Base-by-base conservation (phyloP, 2,113 vertebrate genomes). In the Zingel zingel region DNA sequence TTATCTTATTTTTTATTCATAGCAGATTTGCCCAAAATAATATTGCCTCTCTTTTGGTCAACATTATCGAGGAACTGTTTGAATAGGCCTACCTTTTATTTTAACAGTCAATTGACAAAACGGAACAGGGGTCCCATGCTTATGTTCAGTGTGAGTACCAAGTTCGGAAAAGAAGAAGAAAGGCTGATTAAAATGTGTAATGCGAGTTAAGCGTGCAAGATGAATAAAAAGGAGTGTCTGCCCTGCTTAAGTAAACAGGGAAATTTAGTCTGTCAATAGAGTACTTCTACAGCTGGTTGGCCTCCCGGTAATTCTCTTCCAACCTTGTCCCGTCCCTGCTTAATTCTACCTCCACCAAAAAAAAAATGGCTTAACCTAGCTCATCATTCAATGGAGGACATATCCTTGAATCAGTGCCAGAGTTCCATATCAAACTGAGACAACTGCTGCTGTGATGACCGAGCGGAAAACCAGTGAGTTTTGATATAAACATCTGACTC, bases 401-500 rank as follows among this genome's bases (percentile, higher is more conserved):
- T 59, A 80, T 89, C 90, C 82, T 92, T 93, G 88, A 91, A 84
- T 83, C 75, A 21, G 59, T 73, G 81, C 86, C 90, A 90, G 30
- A 85, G 21, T 81, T 81, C 87, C 59, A 21, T 81, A 84, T 91
- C 53, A 84, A 88, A 75, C 70, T 1, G 74, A 78, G 66, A 82
- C 76, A 79, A 71, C 71, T 70, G 67, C 76, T 51, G 75, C 1
- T 21, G 66, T 2, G 23, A 71, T 56, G 77, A 76, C 19, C 3
- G 54, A 61, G 78, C 77, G 64, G 71, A 75, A 76, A 85, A 45
- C 81, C 54, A 19, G 69, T 68, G 83, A 90, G 92, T 89, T 43
- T 89, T 72, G 68, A 86, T 88, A 91, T 88, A 90, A 94, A 94
- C 92, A 94, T 87, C 73, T 77, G 69, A 88, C 93, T 90, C 62